Percentiles rank a stretch among this genome's conserved stretches.
These are phyloP conservation scores for Porites australiensis DNA, from an alignment of 64 coral and sea anemone genomes.

Conservation along the genomic window DNA sequence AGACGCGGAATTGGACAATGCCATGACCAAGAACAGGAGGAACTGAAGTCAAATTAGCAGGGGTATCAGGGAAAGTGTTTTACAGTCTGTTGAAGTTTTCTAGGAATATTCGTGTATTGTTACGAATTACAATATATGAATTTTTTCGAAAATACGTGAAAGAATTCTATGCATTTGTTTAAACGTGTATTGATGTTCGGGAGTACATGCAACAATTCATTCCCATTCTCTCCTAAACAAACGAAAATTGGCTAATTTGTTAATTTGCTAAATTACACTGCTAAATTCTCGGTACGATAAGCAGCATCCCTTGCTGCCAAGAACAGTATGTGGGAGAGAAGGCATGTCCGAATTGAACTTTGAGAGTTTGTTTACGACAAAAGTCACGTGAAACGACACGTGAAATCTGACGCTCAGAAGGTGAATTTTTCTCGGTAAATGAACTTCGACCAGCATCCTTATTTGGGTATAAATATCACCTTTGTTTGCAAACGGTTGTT, in stretches of 20 bases:
- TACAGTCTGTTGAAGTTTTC: neutral
- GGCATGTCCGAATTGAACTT: no score
- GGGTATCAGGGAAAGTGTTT: neutral
- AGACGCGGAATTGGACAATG: neutral
- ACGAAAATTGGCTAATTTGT: neutral
- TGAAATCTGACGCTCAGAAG: neutral
- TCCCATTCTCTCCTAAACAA: neutral
- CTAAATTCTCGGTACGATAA: neutral
- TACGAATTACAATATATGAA: neutral
- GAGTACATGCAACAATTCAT: neutral
- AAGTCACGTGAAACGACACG: neutral
- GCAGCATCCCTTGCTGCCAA: neutral
- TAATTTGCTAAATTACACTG: neutral
- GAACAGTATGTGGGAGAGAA: neutral
- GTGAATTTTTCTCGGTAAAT: neutral
- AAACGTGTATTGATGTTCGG: neutral
- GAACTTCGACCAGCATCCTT: neutral
- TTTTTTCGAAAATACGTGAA: neutral
- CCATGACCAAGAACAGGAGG: constrained; percentile 1
- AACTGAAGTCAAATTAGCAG: neutral
- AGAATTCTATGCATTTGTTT: no score
- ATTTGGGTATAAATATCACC: neutral
- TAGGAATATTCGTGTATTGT: neutral
- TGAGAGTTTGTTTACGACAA: neutral
- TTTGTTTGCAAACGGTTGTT: no score